These are phyloP conservation scores for Heliconius ethilla DNA, from an alignment of 2,888 invertebrate species.

Conservation along the genomic window DNA sequence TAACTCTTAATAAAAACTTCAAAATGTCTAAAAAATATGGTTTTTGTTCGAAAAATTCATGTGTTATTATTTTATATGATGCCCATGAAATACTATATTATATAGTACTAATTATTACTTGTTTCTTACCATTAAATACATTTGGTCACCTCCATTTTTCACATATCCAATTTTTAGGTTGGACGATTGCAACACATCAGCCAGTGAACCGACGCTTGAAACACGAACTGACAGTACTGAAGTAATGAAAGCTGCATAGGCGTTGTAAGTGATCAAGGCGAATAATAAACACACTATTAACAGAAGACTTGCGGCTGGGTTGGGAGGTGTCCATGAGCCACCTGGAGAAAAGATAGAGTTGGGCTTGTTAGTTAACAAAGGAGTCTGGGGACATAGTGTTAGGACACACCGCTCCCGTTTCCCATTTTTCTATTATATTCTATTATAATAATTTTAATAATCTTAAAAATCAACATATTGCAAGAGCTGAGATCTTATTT, in stretches of 20 bases:
- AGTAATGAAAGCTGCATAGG: conserved; percentile 86
- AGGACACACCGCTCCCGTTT: no score
- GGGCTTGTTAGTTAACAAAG: neutral
- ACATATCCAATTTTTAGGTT: conserved; percentile 84
- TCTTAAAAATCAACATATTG: no score
- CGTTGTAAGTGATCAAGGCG: conserved; percentile 84
- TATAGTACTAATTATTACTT: neutral
- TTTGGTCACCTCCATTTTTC: conserved; percentile 82
- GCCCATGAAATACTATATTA: neutral
- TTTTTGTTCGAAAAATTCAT: neutral
- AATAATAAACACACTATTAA: conserved; percentile 82
- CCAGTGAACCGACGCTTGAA: conserved; percentile 80
- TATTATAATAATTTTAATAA: no score
- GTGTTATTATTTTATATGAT: neutral
- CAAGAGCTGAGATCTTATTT: no score
- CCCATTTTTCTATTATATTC: no score
- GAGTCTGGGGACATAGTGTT: no score
- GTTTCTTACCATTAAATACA: conserved; percentile 81
- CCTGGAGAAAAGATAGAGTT: conserved; percentile 61
- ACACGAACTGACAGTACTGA: conserved; percentile 84
- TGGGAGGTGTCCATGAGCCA: conserved; percentile 81
- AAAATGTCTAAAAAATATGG: neutral
- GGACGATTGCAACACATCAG: conserved; percentile 80
- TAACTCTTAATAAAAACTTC: neutral
- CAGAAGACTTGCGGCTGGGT: conserved; percentile 81